A percentile compares a stretch with the other conserved stretches of the same genome.
Evolutionary conservation across 2,113 vertebrate species (phyloP).

Genomic region (Centropristis striata): DNA sequence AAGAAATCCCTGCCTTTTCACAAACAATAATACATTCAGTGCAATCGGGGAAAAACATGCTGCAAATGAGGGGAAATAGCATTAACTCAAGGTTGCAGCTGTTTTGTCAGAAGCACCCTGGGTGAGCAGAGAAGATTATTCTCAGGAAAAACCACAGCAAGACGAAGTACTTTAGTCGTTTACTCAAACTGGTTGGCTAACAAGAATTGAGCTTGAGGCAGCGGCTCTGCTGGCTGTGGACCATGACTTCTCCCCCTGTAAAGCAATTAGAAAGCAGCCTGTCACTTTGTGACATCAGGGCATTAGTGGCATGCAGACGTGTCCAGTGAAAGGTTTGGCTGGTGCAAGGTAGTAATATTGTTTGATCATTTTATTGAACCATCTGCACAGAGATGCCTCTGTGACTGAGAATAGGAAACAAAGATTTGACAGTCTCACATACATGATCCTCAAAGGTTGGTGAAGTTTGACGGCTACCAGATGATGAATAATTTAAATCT

Average conservation of each 20-base stretch:
- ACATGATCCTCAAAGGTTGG: not conserved
- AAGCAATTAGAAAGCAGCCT: constrained; percentile 42
- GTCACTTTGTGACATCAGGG: constrained; percentile 28
- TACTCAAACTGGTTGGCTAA: constrained; percentile 40
- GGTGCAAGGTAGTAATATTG: constrained; percentile 24
- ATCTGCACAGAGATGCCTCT: constrained; percentile 37
- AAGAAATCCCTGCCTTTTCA: constrained; percentile 1
- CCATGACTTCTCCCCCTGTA: constrained; percentile 15
- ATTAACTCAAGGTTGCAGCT: not conserved
- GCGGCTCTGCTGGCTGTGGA: not conserved
- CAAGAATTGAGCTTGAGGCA: constrained; percentile 18
- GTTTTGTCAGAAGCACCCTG: constrained; percentile 13
- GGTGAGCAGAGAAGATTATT: constrained; percentile 28
- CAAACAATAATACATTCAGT: constrained; percentile 32
- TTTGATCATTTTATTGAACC: constrained; percentile 55
- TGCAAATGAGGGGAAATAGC: constrained; percentile 15
- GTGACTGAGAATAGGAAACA: constrained; percentile 31
- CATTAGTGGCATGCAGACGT: constrained; percentile 42
- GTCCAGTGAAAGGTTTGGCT: constrained; percentile 21
- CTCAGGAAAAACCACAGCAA: constrained; percentile 49
- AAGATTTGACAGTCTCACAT: not conserved
- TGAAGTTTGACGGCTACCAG: not conserved
- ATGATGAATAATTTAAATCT: not conserved
- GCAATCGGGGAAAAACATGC: constrained; percentile 1
- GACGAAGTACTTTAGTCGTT: not conserved